phyloP scores from a whole-genome alignment of 2,888 invertebrate species.

The Caenorhabditis becei region DNA sequence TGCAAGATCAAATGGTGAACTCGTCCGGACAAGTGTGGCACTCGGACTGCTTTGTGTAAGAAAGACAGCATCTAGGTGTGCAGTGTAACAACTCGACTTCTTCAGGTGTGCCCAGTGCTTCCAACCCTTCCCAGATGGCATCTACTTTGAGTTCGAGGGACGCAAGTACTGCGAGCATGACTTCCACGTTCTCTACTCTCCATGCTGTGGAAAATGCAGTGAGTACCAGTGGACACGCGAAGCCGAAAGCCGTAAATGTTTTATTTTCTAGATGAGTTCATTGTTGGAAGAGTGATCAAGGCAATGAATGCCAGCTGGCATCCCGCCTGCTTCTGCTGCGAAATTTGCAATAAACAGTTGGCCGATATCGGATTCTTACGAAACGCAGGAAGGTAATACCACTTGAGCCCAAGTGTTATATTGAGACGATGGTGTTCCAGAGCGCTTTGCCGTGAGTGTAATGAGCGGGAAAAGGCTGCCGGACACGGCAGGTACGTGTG shows the following conservation, averaged over 20 bases:
- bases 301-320: slow-evolving; percentile 99
- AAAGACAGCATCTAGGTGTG: not conserved
- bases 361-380: slow-evolving; percentile 96
- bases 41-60: slow-evolving; percentile 97
- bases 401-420: not conserved
- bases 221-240: slow-evolving; percentile 82
- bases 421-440: slow-evolving; percentile 80
- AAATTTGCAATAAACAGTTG: slow-evolving; percentile 92
- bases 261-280: slow-evolving; percentile 87
- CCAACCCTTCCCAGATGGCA: slow-evolving; percentile 95
- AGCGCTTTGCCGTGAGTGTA: slow-evolving; percentile 95
- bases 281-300: slow-evolving; percentile 98
- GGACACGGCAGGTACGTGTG: slow-evolving; percentile 93
- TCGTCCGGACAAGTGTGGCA: slow-evolving; percentile 99
- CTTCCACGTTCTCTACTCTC: slow-evolving; percentile 96
- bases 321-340: slow-evolving; percentile 96
- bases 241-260: slow-evolving; percentile 37
- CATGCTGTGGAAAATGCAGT: slow-evolving; percentile 90
- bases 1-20: slow-evolving; percentile 98
- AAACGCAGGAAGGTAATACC: slow-evolving; percentile 85
- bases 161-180: slow-evolving; percentile 99
- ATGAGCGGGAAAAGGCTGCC: slow-evolving; percentile 94
- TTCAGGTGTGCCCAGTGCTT: slow-evolving; percentile 96
- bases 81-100: slow-evolving; percentile 17
- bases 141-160: slow-evolving; percentile 98